These are phyloP conservation scores for Eira barbara DNA, from an alignment of 2,113 vertebrate genomes.

Conservation along the genomic window DNA sequence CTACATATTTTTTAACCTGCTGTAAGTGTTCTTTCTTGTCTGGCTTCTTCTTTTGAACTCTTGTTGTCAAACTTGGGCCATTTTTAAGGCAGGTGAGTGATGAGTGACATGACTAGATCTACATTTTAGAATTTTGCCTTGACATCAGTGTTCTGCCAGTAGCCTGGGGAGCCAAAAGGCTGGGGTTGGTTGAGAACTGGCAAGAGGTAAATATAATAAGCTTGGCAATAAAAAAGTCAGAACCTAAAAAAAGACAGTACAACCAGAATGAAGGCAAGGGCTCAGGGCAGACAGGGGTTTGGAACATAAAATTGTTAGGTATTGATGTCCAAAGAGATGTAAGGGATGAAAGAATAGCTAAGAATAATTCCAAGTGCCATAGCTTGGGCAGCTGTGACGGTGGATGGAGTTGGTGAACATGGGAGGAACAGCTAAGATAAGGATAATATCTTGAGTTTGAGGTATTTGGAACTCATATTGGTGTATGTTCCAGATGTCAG, in stretches of 20 bases:
- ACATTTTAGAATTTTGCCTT: neutral
- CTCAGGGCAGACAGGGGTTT: neutral
- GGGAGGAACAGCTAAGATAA: neutral
- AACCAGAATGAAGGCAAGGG: neutral
- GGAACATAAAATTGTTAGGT: neutral
- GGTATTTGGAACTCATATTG: neutral
- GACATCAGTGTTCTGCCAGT: neutral
- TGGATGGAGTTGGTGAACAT: neutral
- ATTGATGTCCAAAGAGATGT: neutral
- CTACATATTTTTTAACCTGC: neutral
- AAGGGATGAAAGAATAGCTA: neutral
- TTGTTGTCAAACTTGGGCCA: neutral
- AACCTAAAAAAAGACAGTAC: neutral
- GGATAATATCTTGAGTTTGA: neutral
- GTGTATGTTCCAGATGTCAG: neutral
- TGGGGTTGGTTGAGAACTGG: neutral
- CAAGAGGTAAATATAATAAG: neutral
- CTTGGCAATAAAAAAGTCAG: neutral
- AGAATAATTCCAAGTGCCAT: neutral
- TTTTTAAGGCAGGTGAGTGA: neutral
- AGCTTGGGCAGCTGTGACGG: neutral
- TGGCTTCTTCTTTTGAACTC: neutral
- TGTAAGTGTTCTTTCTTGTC: neutral
- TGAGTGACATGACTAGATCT: neutral
- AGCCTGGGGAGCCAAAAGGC: no score